Percentiles rank a stretch among this genome's conserved stretches.
These are phyloP conservation scores for Nomada fabriciana DNA, from an alignment of 2,888 invertebrate genomes.

Conservation along the genomic window DNA sequence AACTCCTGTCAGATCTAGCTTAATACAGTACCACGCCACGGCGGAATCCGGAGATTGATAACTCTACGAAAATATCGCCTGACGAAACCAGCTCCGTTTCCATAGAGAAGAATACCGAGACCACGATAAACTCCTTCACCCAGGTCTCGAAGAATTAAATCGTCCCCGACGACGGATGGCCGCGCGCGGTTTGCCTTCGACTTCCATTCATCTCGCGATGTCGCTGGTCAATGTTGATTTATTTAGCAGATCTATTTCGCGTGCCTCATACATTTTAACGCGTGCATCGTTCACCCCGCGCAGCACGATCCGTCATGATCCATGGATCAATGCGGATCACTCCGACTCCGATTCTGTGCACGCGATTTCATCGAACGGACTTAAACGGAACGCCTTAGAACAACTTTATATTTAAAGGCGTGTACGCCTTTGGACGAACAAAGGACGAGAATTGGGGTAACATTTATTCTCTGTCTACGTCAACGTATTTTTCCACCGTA, in stretches of 20 bases:
- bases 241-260: conserved; percentile 60
- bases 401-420: neutral
- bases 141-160: conserved; percentile 46
- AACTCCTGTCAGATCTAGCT: too few relatives aligned
- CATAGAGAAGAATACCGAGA: neutral
- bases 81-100: conserved; percentile 7
- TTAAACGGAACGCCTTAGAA: neutral
- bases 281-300: conserved; percentile 40
- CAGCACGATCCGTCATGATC: conserved; percentile 54
- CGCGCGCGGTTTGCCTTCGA: conserved; percentile 26
- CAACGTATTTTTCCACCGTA: too few relatives aligned
- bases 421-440: too few relatives aligned
- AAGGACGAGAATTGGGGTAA: too few relatives aligned
- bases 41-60: neutral
- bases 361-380: conserved; percentile 54
- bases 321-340: conserved; percentile 31
- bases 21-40: neutral
- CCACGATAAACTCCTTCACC: conserved; percentile 39
- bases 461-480: too few relatives aligned
- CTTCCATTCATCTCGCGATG: conserved; percentile 50
- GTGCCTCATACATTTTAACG: conserved; percentile 58
- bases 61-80: neutral
- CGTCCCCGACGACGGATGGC: conserved; percentile 39
- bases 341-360: conserved; percentile 9
- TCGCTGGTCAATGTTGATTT: conserved; percentile 52